Percentiles rank a stretch among this genome's conserved stretches.
phyloP scores from a whole-genome alignment of 2,888 invertebrate species.

The Sturmia bella region DNA sequence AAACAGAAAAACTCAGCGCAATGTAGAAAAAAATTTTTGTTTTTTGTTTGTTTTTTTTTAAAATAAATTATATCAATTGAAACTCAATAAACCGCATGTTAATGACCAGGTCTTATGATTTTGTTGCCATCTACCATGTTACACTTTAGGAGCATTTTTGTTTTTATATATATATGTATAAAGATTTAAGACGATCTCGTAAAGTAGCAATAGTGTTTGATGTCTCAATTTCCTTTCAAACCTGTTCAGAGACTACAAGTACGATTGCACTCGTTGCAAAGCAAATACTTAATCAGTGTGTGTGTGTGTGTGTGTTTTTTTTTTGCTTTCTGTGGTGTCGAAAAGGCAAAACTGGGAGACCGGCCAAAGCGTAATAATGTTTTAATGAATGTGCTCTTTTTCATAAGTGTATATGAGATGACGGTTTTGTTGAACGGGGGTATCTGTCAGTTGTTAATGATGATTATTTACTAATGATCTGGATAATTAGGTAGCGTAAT shows the following conservation, averaged over 20 bases:
- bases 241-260: conserved; percentile 67
- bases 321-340: too few species aligned
- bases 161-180: conserved; percentile 3
- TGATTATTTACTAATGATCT: conserved; percentile 33
- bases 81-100: conserved; percentile 68
- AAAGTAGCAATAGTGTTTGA: conserved; percentile 67
- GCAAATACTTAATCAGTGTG: conserved; percentile 34
- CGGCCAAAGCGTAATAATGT: not conserved
- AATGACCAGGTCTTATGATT: conserved; percentile 68
- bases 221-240: conserved; percentile 73
- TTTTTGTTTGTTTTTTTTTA: too few species aligned
- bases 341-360: conserved; percentile 17
- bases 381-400: not conserved
- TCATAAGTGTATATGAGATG: conserved; percentile 6
- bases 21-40: conserved; percentile 37
- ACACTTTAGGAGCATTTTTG: conserved; percentile 60
- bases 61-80: conserved; percentile 67
- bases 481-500: conserved; percentile 18
- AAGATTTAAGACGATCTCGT: conserved; percentile 50
- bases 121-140: conserved; percentile 67
- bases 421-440: conserved; percentile 16
- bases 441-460: conserved; percentile 41
- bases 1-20: conserved; percentile 28
- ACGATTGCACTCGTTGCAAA: conserved; percentile 26
- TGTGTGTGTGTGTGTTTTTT: too few species aligned